Percentiles rank a stretch among this genome's conserved stretches.
Evolutionary conservation across 2,113 vertebrate genomes (phyloP).

Genomic region (Thermophis baileyi): DNA sequence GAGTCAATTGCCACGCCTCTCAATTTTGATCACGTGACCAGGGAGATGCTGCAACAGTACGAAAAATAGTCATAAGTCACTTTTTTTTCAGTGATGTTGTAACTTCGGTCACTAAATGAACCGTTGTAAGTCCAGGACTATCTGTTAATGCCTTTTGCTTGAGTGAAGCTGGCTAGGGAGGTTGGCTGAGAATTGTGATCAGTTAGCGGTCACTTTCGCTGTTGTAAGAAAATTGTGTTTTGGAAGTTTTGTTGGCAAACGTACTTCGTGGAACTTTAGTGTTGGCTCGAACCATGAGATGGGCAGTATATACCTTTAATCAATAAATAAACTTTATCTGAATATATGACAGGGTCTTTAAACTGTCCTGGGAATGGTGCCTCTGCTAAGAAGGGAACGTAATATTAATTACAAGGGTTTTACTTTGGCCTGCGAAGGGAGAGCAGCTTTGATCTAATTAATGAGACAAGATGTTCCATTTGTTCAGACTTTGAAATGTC

Average conservation of each 20-base stretch:
- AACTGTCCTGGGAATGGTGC: background rate
- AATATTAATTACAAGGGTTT: constrained; percentile 11
- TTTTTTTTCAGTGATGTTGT: too few species aligned
- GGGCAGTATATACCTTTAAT: too few species aligned
- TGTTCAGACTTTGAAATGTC: constrained; percentile 8
- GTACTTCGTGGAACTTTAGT: background rate
- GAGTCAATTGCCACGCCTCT: too few species aligned
- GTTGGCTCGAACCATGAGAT: background rate
- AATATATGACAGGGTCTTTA: background rate
- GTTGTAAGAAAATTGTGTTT: background rate
- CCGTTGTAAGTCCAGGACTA: too few species aligned
- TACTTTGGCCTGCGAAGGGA: constrained; percentile 4
- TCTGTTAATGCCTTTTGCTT: background rate
- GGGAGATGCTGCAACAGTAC: too few species aligned
- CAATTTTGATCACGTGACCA: too few species aligned
- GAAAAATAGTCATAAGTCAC: too few species aligned
- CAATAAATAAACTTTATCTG: background rate
- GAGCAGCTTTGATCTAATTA: constrained; percentile 27
- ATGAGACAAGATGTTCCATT: background rate
- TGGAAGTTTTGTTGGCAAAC: background rate
- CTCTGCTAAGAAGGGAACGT: background rate
- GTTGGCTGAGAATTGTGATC: background rate
- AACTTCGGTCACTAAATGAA: too few species aligned
- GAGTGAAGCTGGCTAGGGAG: background rate
- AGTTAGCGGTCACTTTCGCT: background rate